phyloP scores from a whole-genome alignment of 2,797 vertebrate genomes.

The Pseudotriccus pelzelni region DNA sequence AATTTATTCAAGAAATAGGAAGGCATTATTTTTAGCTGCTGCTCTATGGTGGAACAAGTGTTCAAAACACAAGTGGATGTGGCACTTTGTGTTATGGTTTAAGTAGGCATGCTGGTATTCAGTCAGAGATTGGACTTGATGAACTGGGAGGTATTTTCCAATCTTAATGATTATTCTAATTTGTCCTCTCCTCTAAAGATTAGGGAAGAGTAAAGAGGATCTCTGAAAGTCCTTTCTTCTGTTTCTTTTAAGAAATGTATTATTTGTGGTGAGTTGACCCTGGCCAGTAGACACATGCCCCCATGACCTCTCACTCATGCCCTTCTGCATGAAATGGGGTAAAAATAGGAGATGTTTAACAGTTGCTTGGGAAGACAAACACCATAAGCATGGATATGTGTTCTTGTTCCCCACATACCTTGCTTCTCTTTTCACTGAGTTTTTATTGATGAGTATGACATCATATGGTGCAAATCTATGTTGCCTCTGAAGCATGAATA shows the following conservation, averaged over 20 bases:
- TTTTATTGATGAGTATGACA: background rate
- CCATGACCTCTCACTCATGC: background rate
- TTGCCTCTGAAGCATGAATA: background rate
- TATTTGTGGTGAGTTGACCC: background rate
- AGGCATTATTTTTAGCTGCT: background rate
- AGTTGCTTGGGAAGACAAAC: background rate
- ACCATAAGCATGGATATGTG: background rate
- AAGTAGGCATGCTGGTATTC: background rate
- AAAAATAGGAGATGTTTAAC: background rate
- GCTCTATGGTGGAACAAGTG: background rate
- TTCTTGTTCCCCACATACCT: background rate
- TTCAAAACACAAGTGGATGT: background rate
- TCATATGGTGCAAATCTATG: background rate
- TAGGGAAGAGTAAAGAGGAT: background rate
- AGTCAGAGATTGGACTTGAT: background rate
- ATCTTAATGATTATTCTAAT: background rate
- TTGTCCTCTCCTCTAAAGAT: background rate
- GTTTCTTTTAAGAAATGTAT: background rate
- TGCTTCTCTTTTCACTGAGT: background rate
- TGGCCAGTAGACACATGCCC: background rate
- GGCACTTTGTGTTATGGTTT: fast-evolving
- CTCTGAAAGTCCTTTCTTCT: background rate
- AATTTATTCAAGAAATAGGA: background rate
- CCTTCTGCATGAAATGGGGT: fast-evolving
- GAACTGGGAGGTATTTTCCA: background rate